Percentiles rank a stretch among this genome's conserved stretches.
Conservation (phyloP, 2,888 invertebrate species). For the Habroteleia sp. region DNA sequence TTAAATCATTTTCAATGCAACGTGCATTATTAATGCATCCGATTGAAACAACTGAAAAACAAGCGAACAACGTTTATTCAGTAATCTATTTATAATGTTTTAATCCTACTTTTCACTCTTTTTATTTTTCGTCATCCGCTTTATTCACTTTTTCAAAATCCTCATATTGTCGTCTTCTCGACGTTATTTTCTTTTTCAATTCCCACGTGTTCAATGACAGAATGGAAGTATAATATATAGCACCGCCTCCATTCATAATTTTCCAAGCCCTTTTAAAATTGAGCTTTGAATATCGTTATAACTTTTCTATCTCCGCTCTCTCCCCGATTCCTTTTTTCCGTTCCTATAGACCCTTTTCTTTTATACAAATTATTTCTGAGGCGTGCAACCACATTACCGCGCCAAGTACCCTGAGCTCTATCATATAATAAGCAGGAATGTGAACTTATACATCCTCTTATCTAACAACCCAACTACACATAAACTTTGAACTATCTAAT, state of each 20-base stretch:
- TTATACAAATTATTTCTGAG: background rate
- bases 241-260: slow-evolving; percentile 13
- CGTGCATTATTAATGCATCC: too few relatives aligned
- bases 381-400: background rate
- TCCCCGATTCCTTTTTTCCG: background rate
- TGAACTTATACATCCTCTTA: too few relatives aligned
- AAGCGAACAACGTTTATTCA: too few relatives aligned
- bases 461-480: too few relatives aligned
- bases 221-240: slow-evolving; percentile 1
- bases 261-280: slow-evolving; percentile 16
- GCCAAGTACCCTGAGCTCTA: background rate
- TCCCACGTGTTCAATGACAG: background rate
- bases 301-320: slow-evolving; percentile 16
- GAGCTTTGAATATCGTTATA: too few relatives aligned
- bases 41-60: too few relatives aligned
- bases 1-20: too few relatives aligned
- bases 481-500: too few relatives aligned
- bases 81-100: too few relatives aligned
- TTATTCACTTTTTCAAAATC: too few relatives aligned
- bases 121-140: too few relatives aligned
- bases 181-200: background rate
- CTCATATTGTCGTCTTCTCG: background rate
- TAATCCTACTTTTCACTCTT: too few relatives aligned
- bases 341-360: background rate
- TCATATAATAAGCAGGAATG: slow-evolving; percentile 5